Conservation (phyloP, 37 sponge, comb jelly and placozoan species). For the Lycopodina hypogea region DNA sequence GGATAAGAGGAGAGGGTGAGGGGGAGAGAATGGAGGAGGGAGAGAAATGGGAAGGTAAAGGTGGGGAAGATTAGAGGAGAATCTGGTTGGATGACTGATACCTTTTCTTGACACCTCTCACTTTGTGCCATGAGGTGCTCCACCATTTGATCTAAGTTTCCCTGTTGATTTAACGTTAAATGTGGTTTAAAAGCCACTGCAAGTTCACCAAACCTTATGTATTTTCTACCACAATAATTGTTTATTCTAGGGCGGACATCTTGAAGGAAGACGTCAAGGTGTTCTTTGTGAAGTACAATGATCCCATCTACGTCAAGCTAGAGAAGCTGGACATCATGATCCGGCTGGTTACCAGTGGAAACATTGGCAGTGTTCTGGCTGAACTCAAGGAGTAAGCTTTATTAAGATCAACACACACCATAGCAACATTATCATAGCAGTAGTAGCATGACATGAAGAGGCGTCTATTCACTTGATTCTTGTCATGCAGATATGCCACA, state of each 20-base stretch:
- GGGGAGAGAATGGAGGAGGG: no score
- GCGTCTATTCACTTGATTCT: neutral
- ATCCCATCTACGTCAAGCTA: slow-evolving; percentile 98
- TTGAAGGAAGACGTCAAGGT: slow-evolving; percentile 96
- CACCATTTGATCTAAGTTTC: no score
- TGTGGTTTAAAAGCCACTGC: no score
- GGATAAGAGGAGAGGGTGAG: no score
- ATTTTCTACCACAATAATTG: no score
- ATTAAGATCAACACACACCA: neutral
- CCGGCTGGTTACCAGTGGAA: slow-evolving; percentile 76
- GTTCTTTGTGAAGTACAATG: slow-evolving; percentile 99
- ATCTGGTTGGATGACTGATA: no score
- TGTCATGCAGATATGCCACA: slow-evolving; percentile 76
- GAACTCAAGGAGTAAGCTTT: slow-evolving; percentile 94
- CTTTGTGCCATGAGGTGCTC: neutral
- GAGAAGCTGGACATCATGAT: slow-evolving; percentile 99
- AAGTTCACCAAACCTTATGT: slow-evolving; percentile 9
- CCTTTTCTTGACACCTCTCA: no score
- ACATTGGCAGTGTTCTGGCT: slow-evolving; percentile 92
- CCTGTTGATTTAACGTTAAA: no score
- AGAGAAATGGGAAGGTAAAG: no score
- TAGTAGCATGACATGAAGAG: neutral
- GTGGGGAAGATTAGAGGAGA: no score
- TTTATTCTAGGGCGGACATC: slow-evolving; percentile 77
- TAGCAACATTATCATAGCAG: neutral